These are phyloP conservation scores for Columba guinea DNA, from an alignment of 2,797 vertebrate genomes.

Conservation along the genomic window DNA sequence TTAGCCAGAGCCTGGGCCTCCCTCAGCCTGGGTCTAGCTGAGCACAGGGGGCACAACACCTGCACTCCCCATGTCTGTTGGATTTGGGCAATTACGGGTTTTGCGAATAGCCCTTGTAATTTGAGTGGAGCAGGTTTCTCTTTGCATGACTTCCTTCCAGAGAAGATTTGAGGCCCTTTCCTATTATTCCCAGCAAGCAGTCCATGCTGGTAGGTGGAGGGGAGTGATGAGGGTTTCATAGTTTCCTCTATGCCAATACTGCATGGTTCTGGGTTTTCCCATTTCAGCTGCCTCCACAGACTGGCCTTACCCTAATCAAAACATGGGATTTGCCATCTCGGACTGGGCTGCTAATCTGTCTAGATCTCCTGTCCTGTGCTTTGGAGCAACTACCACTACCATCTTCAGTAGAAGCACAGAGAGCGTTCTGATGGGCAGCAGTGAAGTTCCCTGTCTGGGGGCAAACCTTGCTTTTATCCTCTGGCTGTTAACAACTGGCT, in stretches of 20 bases:
- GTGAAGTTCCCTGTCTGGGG: neutral
- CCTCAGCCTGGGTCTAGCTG: neutral
- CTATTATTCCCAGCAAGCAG: neutral
- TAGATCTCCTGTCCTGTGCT: neutral
- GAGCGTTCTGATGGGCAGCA: neutral
- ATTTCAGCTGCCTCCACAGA: neutral
- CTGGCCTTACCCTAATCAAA: neutral
- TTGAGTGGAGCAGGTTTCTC: neutral
- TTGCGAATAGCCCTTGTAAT: neutral
- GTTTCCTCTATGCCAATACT: neutral
- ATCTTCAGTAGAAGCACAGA: neutral
- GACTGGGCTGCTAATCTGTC: neutral
- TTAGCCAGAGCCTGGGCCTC: neutral
- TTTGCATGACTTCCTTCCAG: neutral
- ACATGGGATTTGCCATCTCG: neutral
- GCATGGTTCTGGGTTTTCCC: neutral
- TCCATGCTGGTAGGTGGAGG: neutral
- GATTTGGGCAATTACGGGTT: neutral
- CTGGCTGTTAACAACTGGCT: neutral
- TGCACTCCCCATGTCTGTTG: neutral
- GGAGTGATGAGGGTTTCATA: neutral
- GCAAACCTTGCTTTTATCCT: neutral
- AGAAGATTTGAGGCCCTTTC: neutral
- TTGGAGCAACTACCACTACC: neutral
- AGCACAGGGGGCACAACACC: accelerated